Evolutionary conservation across 2,797 vertebrate genomes (phyloP), one percentile per base, ranked within the genome.

Genomic region (Coranthus polyacanthus): DNA sequence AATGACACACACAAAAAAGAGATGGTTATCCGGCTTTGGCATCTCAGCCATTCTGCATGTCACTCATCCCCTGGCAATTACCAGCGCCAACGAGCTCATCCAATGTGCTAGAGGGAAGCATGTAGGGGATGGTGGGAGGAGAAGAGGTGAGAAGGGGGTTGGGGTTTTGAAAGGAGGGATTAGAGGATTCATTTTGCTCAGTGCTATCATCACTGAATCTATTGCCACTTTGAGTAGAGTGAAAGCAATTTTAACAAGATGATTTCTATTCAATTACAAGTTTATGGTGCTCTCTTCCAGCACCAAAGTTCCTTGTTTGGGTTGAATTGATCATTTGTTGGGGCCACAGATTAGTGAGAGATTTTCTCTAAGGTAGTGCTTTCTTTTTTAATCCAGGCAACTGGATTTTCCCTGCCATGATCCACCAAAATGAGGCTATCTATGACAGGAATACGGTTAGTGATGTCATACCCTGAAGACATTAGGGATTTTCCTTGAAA

Each of bases 61-160:
- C 88, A 84, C 72, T 91, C 85, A 89, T 85, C 88, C 79, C 66
- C 65, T 76, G 78, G 79, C 84, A 85, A 88, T 91, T 86, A 86
- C 72, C 68, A 75, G 47, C 2, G 68, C 76, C 72, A 75, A 56
- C 39, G 5, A 83, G 83, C 79, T 81, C 80, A 75, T 84, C 83
- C 72, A 76, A 26, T 34, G 65, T 56, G 75, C 68, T 55, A 56
- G 7, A 59, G 82, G 65, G 62, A 74, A 68, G 52, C 56, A 46
- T 65, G 68, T 57, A 16, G 54, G 26, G 54, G 69, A 16, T 64
- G 67, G 52, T 70, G 60, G 67, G 76, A 68, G 65, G 62, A 52
- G 66, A 53, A 49, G 68, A 81, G 72, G 81, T 79, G 81, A 72
- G 72, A 65, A 66, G 60, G 82, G 78, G 86, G 69, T 54, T 76